Evolutionary conservation across 2,113 vertebrate species (phyloP).

Genomic region (Chrysemys picta): DNA sequence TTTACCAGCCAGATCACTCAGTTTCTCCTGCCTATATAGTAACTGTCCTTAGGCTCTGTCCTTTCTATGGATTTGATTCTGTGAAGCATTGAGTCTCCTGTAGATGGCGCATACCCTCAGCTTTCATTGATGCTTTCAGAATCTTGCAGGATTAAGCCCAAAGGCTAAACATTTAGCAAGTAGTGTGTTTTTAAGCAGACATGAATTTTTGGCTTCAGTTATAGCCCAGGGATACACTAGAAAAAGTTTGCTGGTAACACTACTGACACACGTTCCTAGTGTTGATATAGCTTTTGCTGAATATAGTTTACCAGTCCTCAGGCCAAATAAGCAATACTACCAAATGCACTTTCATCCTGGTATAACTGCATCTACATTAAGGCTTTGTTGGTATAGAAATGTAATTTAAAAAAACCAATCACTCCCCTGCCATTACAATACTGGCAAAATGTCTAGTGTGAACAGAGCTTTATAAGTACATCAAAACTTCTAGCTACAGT

Average conservation of each 20-base stretch:
- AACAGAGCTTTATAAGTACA: too few relatives aligned
- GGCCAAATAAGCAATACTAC: background rate
- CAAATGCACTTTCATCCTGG: background rate
- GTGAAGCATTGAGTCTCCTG: background rate
- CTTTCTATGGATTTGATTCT: background rate
- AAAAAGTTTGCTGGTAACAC: background rate
- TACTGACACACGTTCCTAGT: background rate
- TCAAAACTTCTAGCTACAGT: too few relatives aligned
- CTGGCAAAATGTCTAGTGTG: background rate
- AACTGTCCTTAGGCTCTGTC: background rate
- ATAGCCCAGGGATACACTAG: background rate
- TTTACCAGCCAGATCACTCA: background rate
- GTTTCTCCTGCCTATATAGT: background rate
- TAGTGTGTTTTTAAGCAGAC: background rate
- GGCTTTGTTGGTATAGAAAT: background rate
- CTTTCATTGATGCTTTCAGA: background rate
- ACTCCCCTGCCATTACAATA: background rate
- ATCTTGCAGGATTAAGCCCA: background rate
- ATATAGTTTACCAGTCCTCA: background rate
- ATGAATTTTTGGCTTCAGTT: background rate
- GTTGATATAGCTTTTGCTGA: background rate
- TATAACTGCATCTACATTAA: background rate
- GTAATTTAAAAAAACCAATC: background rate
- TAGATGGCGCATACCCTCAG: background rate
- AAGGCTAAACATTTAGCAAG: background rate